Percentiles rank a stretch among this genome's conserved stretches.
Evolutionary conservation across 2,888 invertebrate genomes (phyloP).

Genomic region (Sympetrum striolatum): DNA sequence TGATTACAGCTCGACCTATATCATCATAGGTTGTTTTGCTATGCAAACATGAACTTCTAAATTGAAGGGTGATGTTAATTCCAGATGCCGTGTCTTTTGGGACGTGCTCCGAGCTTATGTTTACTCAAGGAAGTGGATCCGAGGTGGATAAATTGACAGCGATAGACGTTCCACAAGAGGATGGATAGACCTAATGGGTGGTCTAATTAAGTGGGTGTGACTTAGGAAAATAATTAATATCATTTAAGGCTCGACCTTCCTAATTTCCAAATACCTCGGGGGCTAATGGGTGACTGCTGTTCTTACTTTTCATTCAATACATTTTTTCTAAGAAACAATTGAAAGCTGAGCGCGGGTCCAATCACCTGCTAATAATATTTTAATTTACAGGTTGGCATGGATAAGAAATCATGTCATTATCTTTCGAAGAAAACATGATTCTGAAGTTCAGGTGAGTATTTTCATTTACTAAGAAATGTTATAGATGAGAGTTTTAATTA

Average conservation of each 20-base stretch:
- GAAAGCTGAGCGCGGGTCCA: not conserved
- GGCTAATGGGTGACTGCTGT: not conserved
- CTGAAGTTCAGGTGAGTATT: not conserved
- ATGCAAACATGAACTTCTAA: slow-evolving; percentile 17
- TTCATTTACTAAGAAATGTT: not conserved
- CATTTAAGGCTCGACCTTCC: not conserved
- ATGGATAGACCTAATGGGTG: not conserved
- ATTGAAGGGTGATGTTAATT: not conserved
- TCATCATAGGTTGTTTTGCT: not conserved
- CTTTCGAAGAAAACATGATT: not conserved
- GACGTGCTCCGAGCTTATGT: not conserved
- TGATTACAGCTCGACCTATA: not conserved
- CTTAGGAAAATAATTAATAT: not conserved
- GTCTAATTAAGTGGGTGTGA: not conserved
- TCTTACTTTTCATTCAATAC: not conserved
- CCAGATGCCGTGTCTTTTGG: not conserved
- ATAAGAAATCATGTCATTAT: not conserved
- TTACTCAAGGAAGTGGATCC: not conserved
- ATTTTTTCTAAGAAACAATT: not conserved
- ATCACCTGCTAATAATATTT: not conserved
- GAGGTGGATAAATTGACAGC: not conserved
- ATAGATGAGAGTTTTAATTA: no score
- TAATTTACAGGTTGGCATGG: not conserved
- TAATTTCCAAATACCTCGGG: not conserved
- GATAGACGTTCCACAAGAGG: not conserved